Conservation (phyloP, 2,888 invertebrate species). For the Linyphia triangularis region DNA sequence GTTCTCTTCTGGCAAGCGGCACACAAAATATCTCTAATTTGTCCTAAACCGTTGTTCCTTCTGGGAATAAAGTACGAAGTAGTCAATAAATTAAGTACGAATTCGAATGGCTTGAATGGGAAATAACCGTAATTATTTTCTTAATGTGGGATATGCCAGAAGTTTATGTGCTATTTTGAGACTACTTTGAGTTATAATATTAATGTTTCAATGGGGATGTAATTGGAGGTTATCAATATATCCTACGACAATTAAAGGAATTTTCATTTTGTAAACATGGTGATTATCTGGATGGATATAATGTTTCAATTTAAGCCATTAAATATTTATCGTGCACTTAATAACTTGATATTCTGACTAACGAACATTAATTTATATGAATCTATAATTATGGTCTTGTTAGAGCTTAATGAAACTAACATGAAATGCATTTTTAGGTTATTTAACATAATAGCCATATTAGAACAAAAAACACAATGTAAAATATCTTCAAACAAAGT, state of each 20-base stretch:
- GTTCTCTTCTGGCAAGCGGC: not conserved
- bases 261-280: not conserved
- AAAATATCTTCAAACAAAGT: too few relatives aligned
- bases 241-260: not conserved
- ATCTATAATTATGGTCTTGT: too few relatives aligned
- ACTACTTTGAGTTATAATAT: not conserved
- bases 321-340: too few relatives aligned
- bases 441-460: too few relatives aligned
- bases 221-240: not conserved
- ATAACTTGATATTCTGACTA: too few relatives aligned
- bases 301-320: not conserved
- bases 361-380: too few relatives aligned
- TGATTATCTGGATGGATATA: not conserved
- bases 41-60: not conserved
- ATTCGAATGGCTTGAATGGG: not conserved
- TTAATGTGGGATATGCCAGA: not conserved
- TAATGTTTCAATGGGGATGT: not conserved
- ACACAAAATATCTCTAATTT: conserved; percentile 32
- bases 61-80: not conserved
- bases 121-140: conserved; percentile 38
- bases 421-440: too few relatives aligned
- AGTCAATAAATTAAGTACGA: conserved; percentile 40
- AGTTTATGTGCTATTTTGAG: not conserved
- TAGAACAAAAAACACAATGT: too few relatives aligned
- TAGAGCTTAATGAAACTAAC: too few relatives aligned